A percentile compares a stretch with the other conserved stretches of the same genome.
phyloP scores from a whole-genome alignment of 2,113 vertebrate genomes.

The Trochalopteron elliotii region DNA sequence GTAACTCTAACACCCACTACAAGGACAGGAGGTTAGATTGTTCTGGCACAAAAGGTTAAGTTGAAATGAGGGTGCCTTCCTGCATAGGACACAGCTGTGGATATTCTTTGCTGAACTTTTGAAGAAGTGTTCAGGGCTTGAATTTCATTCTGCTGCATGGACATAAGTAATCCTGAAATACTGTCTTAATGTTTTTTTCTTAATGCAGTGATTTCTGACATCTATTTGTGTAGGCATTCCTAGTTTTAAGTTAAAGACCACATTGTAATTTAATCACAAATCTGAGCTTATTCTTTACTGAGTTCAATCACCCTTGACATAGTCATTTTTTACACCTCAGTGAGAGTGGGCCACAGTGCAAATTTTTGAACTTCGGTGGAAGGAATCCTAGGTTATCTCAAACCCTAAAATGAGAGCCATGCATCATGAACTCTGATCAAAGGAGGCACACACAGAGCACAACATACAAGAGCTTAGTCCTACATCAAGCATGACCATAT shows the following conservation, averaged over 20 bases:
- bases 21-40: not conserved
- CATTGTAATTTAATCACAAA: not conserved
- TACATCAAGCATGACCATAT: not conserved
- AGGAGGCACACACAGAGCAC: fast-evolving
- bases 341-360: not conserved
- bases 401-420: not conserved
- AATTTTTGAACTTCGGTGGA: not conserved
- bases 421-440: not conserved
- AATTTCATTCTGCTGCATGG: fast-evolving
- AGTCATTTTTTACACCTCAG: not conserved
- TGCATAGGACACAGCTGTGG: not conserved
- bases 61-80: not conserved
- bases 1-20: not conserved
- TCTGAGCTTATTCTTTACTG: not conserved
- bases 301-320: not conserved
- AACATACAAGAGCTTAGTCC: not conserved
- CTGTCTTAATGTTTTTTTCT: not conserved
- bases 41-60: not conserved
- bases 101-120: not conserved
- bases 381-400: not conserved
- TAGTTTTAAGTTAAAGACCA: not conserved
- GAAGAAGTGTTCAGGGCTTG: not conserved
- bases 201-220: not conserved
- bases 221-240: not conserved
- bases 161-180: not conserved